Percentiles rank a stretch among this genome's conserved stretches.
phyloP scores from a whole-genome alignment of 2,113 vertebrate species.

The Neolamprologus longior region DNA sequence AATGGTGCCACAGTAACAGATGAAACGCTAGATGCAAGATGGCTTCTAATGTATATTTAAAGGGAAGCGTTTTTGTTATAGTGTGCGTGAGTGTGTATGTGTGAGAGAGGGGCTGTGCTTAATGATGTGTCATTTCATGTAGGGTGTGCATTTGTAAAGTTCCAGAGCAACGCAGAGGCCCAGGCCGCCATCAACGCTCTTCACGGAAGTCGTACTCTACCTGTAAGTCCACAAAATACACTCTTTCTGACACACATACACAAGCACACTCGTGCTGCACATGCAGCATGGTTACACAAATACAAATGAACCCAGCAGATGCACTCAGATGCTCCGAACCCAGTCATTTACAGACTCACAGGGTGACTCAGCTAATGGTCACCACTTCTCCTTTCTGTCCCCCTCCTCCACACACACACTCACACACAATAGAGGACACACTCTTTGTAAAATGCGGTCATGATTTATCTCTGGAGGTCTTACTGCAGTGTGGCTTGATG shows the following conservation, averaged over 20 bases:
- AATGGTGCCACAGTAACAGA: conserved; percentile 60
- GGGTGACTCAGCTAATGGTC: conserved; percentile 47
- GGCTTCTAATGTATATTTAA: conserved; percentile 63
- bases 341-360: conserved; percentile 37
- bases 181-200: conserved; percentile 73
- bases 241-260: not conserved
- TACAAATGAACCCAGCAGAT: not conserved
- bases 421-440: not conserved
- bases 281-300: not conserved
- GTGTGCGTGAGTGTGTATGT: not conserved
- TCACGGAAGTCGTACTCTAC: conserved; percentile 74
- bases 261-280: not conserved
- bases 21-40: conserved; percentile 45
- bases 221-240: conserved; percentile 50
- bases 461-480: not conserved
- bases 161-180: conserved; percentile 74
- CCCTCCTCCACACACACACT: conserved; percentile 11
- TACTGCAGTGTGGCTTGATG: not conserved
- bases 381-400: conserved; percentile 42
- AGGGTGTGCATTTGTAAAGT: conserved; percentile 77
- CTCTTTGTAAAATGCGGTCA: not conserved
- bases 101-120: conserved; percentile 10
- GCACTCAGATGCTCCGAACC: conserved; percentile 10
- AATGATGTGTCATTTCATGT: conserved; percentile 45
- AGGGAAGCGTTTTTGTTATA: conserved; percentile 33